phyloP scores from a whole-genome alignment of 2,888 invertebrate genomes.

The Gari tellinella region DNA sequence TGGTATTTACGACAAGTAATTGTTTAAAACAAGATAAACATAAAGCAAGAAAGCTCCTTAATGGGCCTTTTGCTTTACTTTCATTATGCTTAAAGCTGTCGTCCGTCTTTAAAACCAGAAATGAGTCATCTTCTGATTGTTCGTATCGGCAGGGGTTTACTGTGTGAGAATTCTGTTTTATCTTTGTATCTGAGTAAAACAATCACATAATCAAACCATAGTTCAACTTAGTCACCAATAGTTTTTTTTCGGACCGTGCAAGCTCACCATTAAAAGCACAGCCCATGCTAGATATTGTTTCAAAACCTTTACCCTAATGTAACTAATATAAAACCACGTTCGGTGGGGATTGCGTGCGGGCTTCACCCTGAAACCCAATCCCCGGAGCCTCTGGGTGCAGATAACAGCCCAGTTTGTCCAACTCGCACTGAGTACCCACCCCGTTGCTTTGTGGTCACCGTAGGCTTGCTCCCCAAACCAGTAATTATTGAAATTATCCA shows the following conservation, averaged over 20 bases:
- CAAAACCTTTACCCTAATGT: slow-evolving; percentile 20
- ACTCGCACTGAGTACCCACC: slow-evolving; percentile 52
- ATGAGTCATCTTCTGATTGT: too few species aligned
- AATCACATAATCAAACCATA: too few species aligned
- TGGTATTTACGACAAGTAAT: too few species aligned
- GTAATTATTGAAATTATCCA: slow-evolving; percentile 60
- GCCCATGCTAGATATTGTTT: slow-evolving; percentile 28
- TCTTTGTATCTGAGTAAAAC: too few species aligned
- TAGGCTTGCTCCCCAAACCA: slow-evolving; percentile 54
- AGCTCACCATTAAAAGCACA: slow-evolving; percentile 24
- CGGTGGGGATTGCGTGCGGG: slow-evolving; percentile 52
- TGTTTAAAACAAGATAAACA: too few species aligned
- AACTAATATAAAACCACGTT: slow-evolving; percentile 28
- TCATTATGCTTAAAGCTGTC: too few species aligned
- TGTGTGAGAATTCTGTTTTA: too few species aligned
- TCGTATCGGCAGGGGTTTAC: too few species aligned
- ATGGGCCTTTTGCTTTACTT: too few species aligned
- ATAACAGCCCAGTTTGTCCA: slow-evolving; percentile 40
- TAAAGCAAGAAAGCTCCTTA: too few species aligned
- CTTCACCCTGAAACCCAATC: slow-evolving; percentile 47
- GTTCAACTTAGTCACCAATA: too few species aligned
- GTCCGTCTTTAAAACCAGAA: too few species aligned
- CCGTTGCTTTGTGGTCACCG: slow-evolving; percentile 56
- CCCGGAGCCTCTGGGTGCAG: slow-evolving; percentile 42
- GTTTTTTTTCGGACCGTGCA: slow-evolving; percentile 14